Evolutionary conservation across 2,113 vertebrate genomes (phyloP), one percentile per base, ranked within the genome.

Genomic region (Microtus pennsylvanicus): DNA sequence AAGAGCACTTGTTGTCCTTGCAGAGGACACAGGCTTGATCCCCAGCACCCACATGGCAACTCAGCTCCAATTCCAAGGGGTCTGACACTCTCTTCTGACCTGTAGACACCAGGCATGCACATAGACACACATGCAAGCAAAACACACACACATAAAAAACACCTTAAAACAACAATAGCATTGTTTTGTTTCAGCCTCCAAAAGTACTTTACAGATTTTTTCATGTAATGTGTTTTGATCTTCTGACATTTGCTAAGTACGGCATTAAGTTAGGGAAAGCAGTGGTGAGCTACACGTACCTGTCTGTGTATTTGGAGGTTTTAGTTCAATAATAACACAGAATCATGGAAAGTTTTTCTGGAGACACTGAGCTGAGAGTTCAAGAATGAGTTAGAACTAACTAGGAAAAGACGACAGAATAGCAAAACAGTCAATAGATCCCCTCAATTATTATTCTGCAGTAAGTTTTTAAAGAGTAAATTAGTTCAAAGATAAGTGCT

Each of bases 401-500:
- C 61, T 80, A 67, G 94, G 50, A 87, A 90, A 94, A 94, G 93
- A 85, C 24, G 50, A 30, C 11, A 74, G 35, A 92, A 85, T 35
- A 91, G 58, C 65, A 50, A 95, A 90, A 26, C 16, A 90, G 33
- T 11, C 77, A 96, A 87, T 72, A 90, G 87, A 85, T n/a, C 11
- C 22, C 50, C 88, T 94, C 81, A 90, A 55, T 87, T 93, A 80
- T 93, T 85, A 67, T 50, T 92, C 28, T 89, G 0, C 61, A 24
- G 67, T 92, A 19, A 77, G 28, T 81, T 91, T 78, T 89, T 93
- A 83, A 35, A 82, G 55, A 86, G 42, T 93, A 96, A 42, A 94
- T 92, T 93, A 96, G 94, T 91, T 95, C 45, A 86, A 35, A 91
- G 61, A 28, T 93, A 85, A 93, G 33, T 83, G 50, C 55, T 89